Base-by-base conservation (phyloP, 2,797 vertebrate species). In the Hirundo rustica region DNA sequence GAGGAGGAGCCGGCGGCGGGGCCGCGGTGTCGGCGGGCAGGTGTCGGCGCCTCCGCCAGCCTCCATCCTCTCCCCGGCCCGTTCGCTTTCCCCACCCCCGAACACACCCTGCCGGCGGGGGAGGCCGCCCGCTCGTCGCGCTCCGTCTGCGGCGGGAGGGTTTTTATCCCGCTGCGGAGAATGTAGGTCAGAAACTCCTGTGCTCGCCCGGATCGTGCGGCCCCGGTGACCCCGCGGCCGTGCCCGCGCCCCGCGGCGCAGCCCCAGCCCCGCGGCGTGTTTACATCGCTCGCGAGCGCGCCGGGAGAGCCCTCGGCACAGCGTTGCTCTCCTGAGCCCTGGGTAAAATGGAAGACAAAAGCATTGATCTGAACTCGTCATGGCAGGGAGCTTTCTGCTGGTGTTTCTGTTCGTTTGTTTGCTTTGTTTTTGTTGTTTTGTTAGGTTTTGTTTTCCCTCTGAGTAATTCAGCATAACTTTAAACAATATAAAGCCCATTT, bases 331-430 rank as follows among this genome's bases (percentile, higher is more conserved):
- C 48, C 71, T 5, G 58, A 25, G 29, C 71, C 64, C 50, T 26
- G 91, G 61, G 80, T 77, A 95, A 95, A 95, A 96, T 95, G 94
- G 96, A 91, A 95, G 94, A 92, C 95, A 95, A 88, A 96, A 92
- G 80, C 92, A 2, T 71, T 67, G 76, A 64, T 74, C 53, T 25
- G 73, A 81, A 65, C 83, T 93, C 76, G 72, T 72, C 65, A 25
- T 81, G 64, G 29, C 68, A 45, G 83, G 23, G 82, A 60, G 88
- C n/a, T 64, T 66, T 55, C 76, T 50, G 51, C 51, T 60, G 44
- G 29, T 85, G 74, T 60, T 90, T 60, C 30, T 47, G 19, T 65
- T 79, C 70, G 23, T 47, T 72, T 88, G 70, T 47, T 45, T 77
- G 67, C 26, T 44, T 72, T 55, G 48, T n/a, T 85, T 62, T 62